phyloP scores from a whole-genome alignment of 2,797 vertebrate species.

The Bovichtus diacanthus region DNA sequence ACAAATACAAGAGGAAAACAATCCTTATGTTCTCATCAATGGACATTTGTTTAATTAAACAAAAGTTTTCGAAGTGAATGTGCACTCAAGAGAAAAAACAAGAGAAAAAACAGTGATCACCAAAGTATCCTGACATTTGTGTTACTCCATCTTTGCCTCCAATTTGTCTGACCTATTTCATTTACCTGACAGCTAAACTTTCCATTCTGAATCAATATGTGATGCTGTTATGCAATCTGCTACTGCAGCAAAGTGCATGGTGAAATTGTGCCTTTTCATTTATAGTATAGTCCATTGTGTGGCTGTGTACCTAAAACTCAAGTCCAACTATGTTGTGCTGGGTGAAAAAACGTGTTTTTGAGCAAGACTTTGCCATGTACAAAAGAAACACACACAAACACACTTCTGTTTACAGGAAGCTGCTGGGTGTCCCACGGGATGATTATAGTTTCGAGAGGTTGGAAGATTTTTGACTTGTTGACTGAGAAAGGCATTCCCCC shows the following conservation, averaged over 20 bases:
- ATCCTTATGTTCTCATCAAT: conserved; percentile 7
- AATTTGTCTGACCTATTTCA: conserved; percentile 28
- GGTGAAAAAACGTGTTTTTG: conserved; percentile 33
- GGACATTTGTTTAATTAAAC: neutral
- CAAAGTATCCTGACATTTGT: conserved; percentile 31
- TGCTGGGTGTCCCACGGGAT: conserved; percentile 49
- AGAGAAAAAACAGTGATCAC: neutral
- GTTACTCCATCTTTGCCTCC: conserved; percentile 14
- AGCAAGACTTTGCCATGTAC: conserved; percentile 6
- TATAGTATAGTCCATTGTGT: conserved; percentile 14
- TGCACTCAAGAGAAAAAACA: neutral
- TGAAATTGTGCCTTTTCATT: conserved; percentile 10
- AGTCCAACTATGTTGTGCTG: conserved; percentile 22
- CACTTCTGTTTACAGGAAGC: conserved; percentile 42
- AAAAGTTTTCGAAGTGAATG: neutral
- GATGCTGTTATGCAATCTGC: neutral
- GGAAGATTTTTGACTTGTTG: conserved; percentile 55
- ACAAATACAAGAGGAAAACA: conserved; percentile 6
- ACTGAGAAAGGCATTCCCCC: conserved; percentile 54
- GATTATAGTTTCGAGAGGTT: conserved; percentile 63
- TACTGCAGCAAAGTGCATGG: neutral
- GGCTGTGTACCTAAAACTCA: conserved; percentile 18
- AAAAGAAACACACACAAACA: conserved; percentile 11
- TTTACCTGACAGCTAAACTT: conserved; percentile 38
- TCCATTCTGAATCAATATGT: conserved; percentile 34